Base-by-base conservation (phyloP, 2,888 invertebrate species). In the Strigamia maritima region DNA sequence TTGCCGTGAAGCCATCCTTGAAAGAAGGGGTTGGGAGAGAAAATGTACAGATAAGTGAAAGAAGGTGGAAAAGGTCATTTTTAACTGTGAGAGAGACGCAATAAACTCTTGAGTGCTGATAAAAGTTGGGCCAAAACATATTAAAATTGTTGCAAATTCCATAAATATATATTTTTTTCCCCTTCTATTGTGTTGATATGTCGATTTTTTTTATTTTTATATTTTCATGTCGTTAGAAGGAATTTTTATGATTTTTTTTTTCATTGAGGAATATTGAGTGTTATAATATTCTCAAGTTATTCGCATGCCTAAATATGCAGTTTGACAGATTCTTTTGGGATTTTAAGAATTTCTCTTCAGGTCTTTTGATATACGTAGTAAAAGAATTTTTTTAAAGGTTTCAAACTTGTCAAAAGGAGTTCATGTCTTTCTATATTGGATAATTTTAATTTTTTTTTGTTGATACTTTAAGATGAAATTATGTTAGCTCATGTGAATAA, bases 21-120 rank as follows among this genome's bases (percentile, higher is more conserved):
- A 28, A 28, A 28, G 70, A 70, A 70, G 70, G 70, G 70, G 70
- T 14, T 4, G 70, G 70, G 12, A 28, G 70, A 70, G 70, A 70
- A 70, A 70, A 70, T 70, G 70, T n/a, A 70, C 70, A 70, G 70
- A 70, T 70, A 70, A 70, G 70, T 70, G 70, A 70, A 28, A 24
- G 70, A 28, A 70, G 70, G 70, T 70, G 70, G 28, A 70, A 49
- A 28, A 70, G 70, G 70, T 70, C 70, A 70, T 70, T 70, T 26
- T 26, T 70, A 70, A 70, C 28, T 28, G 70, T 12, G 28, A 70
- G 70, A 14, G 70, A 70, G 70, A 26, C 24, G 70, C 14, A 70
- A 19, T 26, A 26, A 70, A 70, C 24, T 12, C 28, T 14, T 16
- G 28, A 4, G 28, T 65, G 44, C 10, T 26, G 70, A 70, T 70